These are phyloP conservation scores for Apis cerana DNA, from an alignment of 1,140 invertebrate species.

Conservation along the genomic window DNA sequence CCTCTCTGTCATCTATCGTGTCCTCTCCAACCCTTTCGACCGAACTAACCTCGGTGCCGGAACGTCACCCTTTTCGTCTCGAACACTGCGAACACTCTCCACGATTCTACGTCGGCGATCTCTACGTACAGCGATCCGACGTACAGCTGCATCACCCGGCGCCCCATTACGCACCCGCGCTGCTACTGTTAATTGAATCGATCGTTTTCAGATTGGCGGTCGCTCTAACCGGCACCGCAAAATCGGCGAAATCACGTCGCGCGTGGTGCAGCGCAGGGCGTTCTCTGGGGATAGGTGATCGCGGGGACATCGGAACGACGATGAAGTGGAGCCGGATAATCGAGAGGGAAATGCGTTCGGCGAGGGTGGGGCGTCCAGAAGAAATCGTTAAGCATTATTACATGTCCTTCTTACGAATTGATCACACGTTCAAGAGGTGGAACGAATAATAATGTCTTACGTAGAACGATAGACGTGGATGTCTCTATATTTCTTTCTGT, in stretches of 20 bases:
- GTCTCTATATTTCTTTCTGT: too few relatives aligned
- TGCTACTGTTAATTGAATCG: slow-evolving; percentile 75
- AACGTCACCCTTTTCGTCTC: slow-evolving; percentile 35
- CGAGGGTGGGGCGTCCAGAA: too few relatives aligned
- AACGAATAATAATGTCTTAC: too few relatives aligned
- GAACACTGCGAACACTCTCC: slow-evolving; percentile 45
- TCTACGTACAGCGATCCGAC: slow-evolving; percentile 51
- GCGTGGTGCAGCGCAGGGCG: slow-evolving; percentile 17
- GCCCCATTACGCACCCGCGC: slow-evolving; percentile 62
- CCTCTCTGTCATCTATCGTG: slow-evolving; percentile 5
- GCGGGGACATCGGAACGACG: neutral
- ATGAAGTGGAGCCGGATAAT: too few relatives aligned
- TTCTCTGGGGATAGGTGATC: neutral
- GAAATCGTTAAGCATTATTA: too few relatives aligned
- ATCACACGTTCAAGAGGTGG: too few relatives aligned
- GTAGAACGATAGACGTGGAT: too few relatives aligned
- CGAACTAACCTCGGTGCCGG: neutral
- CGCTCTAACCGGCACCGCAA: slow-evolving; percentile 37
- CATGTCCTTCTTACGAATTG: too few relatives aligned
- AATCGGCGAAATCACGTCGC: slow-evolving; percentile 38
- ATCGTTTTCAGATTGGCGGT: slow-evolving; percentile 64
- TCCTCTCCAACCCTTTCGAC: neutral
- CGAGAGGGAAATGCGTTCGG: too few relatives aligned
- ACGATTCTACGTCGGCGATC: slow-evolving; percentile 69
- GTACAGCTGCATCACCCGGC: slow-evolving; percentile 64